phyloP scores from a whole-genome alignment of 2,113 vertebrate species.

The Lophotis ruficrista region DNA sequence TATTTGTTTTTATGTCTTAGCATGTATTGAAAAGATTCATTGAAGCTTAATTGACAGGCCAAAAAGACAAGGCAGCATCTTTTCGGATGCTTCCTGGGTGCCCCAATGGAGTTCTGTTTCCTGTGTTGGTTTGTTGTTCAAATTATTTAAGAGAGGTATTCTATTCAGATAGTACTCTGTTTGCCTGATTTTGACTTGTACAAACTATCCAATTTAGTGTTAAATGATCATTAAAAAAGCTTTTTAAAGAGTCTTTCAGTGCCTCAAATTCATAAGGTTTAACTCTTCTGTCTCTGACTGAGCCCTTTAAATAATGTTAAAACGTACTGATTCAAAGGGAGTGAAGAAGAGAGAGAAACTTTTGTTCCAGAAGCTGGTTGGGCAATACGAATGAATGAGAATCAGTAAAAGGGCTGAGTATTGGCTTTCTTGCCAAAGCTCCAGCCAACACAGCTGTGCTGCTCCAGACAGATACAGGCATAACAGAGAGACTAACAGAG shows the following conservation, averaged over 20 bases:
- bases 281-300: not conserved
- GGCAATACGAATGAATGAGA: not conserved
- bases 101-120: not conserved
- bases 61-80: not conserved
- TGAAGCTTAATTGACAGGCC: not conserved
- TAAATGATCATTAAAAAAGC: not conserved
- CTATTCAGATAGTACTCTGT: not conserved
- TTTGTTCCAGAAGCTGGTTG: not conserved
- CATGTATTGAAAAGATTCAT: not conserved
- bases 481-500: not conserved
- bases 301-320: not conserved
- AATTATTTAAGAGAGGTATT: not conserved
- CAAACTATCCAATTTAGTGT: not conserved
- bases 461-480: not conserved
- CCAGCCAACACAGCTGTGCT: slow-evolving; percentile 15
- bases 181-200: not conserved
- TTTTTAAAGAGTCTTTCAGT: not conserved
- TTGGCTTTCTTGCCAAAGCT: not conserved
- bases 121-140: not conserved
- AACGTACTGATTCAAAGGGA: not conserved
- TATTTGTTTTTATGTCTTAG: not conserved
- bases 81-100: not conserved
- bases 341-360: slow-evolving; percentile 2
- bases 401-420: not conserved
- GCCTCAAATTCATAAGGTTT: not conserved